phyloP scores from a whole-genome alignment of 2,888 invertebrate genomes.

The Xestia rhomboidea region DNA sequence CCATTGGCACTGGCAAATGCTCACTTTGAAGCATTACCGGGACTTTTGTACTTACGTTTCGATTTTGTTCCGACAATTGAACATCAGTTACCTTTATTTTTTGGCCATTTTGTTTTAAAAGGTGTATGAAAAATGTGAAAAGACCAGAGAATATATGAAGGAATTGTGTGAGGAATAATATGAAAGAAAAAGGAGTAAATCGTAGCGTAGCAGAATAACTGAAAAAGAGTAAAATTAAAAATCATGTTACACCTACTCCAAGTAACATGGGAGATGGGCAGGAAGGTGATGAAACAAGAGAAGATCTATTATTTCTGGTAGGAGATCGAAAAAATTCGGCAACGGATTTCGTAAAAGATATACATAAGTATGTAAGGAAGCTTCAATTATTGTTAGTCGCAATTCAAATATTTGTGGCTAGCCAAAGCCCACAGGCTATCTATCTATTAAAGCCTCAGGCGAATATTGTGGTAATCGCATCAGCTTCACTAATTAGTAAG shows the following conservation, averaged over 20 bases:
- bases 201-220: too few species aligned
- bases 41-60: slow-evolving; percentile 22
- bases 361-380: background rate
- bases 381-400: background rate
- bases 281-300: background rate
- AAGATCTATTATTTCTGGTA: background rate
- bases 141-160: background rate
- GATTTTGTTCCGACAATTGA: slow-evolving; percentile 3
- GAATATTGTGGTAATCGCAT: slow-evolving; percentile 2
- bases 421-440: background rate
- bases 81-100: background rate
- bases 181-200: background rate
- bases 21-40: slow-evolving; percentile 36
- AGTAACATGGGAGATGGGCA: background rate
- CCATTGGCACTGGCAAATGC: slow-evolving; percentile 46
- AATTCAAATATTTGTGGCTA: background rate
- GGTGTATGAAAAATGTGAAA: accelerated
- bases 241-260: background rate
- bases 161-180: background rate
- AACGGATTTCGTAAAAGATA: background rate
- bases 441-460: background rate
- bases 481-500: background rate
- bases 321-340: background rate
- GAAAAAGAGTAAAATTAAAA: too few species aligned
- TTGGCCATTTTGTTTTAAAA: background rate